A percentile compares a stretch with the other conserved stretches of the same genome.
Conservation (phyloP, 2,113 vertebrate genomes). For the Circaetus cinerascens region DNA sequence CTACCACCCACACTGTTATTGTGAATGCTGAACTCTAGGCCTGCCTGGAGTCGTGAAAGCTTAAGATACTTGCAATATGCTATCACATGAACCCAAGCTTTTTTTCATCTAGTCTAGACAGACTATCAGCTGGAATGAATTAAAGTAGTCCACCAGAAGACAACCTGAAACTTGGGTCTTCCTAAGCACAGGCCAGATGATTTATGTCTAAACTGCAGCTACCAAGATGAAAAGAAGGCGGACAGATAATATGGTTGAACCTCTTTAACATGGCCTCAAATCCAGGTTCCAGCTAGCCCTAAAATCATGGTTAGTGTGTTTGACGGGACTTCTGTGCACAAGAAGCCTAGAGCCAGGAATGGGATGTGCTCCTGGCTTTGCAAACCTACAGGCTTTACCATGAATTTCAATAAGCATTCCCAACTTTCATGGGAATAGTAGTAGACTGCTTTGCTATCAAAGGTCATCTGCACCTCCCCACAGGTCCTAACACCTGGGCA, state of each 20-base stretch:
- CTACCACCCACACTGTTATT: background rate
- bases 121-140: background rate
- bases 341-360: background rate
- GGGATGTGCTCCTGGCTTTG: background rate
- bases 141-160: background rate
- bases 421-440: background rate
- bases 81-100: background rate
- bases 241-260: background rate
- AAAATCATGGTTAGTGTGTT: background rate
- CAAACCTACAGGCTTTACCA: background rate
- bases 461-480: background rate
- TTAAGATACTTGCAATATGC: background rate
- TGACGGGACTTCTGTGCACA: background rate
- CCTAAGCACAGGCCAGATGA: background rate
- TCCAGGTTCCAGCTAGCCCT: background rate
- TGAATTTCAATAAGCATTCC: background rate
- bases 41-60: background rate
- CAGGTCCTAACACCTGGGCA: background rate
- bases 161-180: background rate
- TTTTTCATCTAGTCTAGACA: background rate
- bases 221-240: background rate
- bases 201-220: background rate
- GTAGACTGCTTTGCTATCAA: background rate
- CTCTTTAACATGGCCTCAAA: background rate
- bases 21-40: background rate